Percentiles rank a stretch among this genome's conserved stretches.
Evolutionary conservation across 2,797 vertebrate genomes (phyloP).

Genomic region (Galago senegalensis): DNA sequence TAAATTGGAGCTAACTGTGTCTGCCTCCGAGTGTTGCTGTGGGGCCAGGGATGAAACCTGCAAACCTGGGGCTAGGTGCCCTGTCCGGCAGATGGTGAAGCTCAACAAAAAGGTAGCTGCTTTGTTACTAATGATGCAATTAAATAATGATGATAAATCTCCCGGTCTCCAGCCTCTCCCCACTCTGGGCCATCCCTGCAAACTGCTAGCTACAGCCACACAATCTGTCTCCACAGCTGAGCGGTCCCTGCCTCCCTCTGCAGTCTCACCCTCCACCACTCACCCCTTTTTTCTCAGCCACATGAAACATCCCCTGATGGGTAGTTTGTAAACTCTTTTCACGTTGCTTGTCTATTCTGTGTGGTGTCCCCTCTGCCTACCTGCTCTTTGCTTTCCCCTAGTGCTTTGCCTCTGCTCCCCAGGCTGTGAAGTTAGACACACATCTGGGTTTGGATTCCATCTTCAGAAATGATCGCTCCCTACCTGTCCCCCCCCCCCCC

Average conservation of each 20-base stretch:
- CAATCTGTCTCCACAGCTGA: neutral
- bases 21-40: neutral
- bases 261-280: neutral
- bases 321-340: neutral
- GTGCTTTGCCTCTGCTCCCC: neutral
- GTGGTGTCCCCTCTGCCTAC: neutral
- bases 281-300: neutral
- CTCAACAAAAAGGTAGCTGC: neutral
- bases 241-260: neutral
- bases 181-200: neutral
- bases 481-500: neutral
- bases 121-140: neutral
- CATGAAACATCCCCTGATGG: neutral
- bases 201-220: neutral
- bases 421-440: neutral
- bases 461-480: neutral
- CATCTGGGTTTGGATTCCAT: neutral
- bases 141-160: neutral
- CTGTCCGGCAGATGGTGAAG: neutral
- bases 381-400: neutral
- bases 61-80: neutral
- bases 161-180: neutral
- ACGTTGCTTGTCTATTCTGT: neutral
- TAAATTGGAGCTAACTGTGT: neutral
- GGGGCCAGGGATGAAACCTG: neutral